phyloP scores from a whole-genome alignment of 2,888 invertebrate species.

The Drymonia ruficornis region DNA sequence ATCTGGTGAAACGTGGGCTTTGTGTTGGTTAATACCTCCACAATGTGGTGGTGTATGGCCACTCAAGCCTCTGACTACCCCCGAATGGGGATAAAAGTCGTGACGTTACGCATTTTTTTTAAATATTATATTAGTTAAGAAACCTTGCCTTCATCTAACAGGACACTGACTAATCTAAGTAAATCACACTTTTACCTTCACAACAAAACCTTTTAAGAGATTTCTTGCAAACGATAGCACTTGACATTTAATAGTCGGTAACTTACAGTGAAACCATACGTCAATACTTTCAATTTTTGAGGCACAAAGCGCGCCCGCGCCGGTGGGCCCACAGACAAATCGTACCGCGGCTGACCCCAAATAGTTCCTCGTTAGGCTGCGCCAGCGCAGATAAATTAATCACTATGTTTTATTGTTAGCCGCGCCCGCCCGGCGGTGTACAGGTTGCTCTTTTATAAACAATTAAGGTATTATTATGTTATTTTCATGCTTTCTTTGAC shows the following conservation, averaged over 20 bases:
- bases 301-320: slow-evolving; percentile 40
- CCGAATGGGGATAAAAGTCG: too few relatives aligned
- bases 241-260: slow-evolving; percentile 11
- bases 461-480: not conserved
- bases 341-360: slow-evolving; percentile 65
- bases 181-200: not conserved
- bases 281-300: slow-evolving; percentile 44
- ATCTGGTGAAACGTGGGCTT: too few relatives aligned
- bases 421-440: slow-evolving; percentile 46
- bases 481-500: not conserved
- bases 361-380: slow-evolving; percentile 73
- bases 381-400: slow-evolving; percentile 73
- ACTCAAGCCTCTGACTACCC: too few relatives aligned
- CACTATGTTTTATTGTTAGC: slow-evolving; percentile 77
- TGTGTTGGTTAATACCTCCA: too few relatives aligned
- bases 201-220: slow-evolving; percentile 4
- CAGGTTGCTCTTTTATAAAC: slow-evolving; percentile 48
- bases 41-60: too few relatives aligned
- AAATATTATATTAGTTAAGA: too few relatives aligned
- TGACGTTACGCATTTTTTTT: too few relatives aligned
- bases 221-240: slow-evolving; percentile 12
- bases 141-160: not conserved
- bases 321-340: slow-evolving; percentile 52
- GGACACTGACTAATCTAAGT: not conserved
- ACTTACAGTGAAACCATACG: slow-evolving; percentile 24